Evolutionary conservation across 2,888 invertebrate genomes (phyloP).

Genomic region (Dione vanillae): DNA sequence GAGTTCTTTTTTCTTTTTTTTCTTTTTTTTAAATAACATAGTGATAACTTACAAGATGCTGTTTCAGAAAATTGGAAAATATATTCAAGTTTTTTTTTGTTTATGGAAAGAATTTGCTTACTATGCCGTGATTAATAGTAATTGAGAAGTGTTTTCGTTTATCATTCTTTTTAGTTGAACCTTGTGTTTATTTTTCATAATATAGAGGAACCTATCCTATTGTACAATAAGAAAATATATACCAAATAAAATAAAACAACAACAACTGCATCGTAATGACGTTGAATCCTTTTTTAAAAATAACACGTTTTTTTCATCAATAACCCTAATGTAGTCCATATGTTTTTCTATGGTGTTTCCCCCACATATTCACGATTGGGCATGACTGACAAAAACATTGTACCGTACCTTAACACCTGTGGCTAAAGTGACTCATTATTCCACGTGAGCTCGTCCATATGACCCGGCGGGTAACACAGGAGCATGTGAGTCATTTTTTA

Average conservation of each 20-base stretch:
- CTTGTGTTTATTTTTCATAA: no score
- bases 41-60: no score
- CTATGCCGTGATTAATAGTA: no score
- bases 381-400: slow-evolving; percentile 47
- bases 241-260: no score
- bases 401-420: slow-evolving; percentile 54
- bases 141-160: no score
- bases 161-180: no score
- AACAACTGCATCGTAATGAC: neutral
- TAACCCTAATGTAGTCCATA: neutral
- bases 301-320: neutral
- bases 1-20: neutral
- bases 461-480: slow-evolving; percentile 49
- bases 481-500: slow-evolving; percentile 49
- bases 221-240: no score
- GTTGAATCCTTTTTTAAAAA: neutral
- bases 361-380: slow-evolving; percentile 33
- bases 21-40: neutral
- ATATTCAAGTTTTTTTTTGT: no score
- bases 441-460: slow-evolving; percentile 52
- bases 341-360: slow-evolving; percentile 28
- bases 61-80: no score
- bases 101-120: no score
- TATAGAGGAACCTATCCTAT: no score
- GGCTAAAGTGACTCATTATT: slow-evolving; percentile 56